Evolutionary conservation across 2,113 vertebrate species (phyloP), one percentile per base, ranked within the genome.

Genomic region (Megaceryle maxima): DNA sequence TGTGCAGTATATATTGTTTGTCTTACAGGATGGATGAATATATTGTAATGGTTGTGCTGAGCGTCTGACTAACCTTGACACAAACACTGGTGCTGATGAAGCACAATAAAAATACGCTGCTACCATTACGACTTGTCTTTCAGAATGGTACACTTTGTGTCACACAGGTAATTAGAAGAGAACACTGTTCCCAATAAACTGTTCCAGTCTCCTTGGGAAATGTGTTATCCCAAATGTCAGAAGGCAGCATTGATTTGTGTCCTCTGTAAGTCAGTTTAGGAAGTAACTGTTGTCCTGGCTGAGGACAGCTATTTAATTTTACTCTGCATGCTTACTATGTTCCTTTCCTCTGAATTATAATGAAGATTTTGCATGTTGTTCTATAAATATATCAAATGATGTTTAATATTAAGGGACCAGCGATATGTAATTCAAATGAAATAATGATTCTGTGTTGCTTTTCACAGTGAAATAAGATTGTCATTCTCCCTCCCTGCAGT

Each of bases 311-410:
- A 17, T 55, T 94, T 48, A 21, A 8, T 95, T 94, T 88, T 81
- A 31, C 56, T 16, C 51, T 53, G 43, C 22, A 11, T 69, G 55
- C 77, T 78, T 77, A 44, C 88, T 63, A 4, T 4, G 4, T 53
- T 83, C 81, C 41, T 74, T 66, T 50, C 56, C 35, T 79, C 66
- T 87, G 83, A 75, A 88, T 77, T n/a, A 60, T 43, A 78, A 88
- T 37, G 91, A 94, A 74, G 73, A 17, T 68, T 95, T 82, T 12
- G 31, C 66, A 43, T 6, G 9, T 70, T 78, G 83, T 63, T 95
- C 96, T 95, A 95, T 96, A 97, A 97, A 93, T 84, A 64, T 31
- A 81, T 74, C 51, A 57, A 41, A 67, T 64, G 20, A 55, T 84
- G 68, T 57, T 84, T 88, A 92, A 82, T 92, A 46, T 35, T 87